phyloP scores from a whole-genome alignment of 2,797 vertebrate species.

The Emys orbicularis region DNA sequence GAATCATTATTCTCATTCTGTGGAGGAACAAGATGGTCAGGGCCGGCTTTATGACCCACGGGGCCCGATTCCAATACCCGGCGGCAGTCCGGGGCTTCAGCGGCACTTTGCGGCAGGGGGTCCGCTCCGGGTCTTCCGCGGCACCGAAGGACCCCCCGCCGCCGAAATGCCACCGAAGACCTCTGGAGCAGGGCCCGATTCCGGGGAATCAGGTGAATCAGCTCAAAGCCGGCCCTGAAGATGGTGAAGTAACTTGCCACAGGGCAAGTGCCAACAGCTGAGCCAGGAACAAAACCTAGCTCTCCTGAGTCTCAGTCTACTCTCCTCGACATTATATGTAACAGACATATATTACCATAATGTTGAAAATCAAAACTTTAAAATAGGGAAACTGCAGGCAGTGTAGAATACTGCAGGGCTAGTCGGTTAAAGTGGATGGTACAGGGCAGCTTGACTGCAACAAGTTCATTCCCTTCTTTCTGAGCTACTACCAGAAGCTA shows the following conservation, averaged over 20 bases:
- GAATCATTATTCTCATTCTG: not conserved
- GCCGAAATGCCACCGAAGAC: too few species aligned
- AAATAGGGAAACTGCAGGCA: not conserved
- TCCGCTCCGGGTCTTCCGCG: too few species aligned
- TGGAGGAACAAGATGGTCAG: not conserved
- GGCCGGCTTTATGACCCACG: too few species aligned
- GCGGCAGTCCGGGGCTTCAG: too few species aligned
- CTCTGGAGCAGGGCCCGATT: too few species aligned
- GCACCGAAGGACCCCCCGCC: too few species aligned
- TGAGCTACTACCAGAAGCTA: not conserved
- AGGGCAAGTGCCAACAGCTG: not conserved
- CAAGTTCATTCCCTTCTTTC: constrained; percentile 14
- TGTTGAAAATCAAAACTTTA: not conserved
- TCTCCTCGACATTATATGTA: not conserved
- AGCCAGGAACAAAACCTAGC: not conserved
- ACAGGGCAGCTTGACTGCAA: not conserved
- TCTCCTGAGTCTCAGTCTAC: not conserved
- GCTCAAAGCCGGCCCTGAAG: too few species aligned
- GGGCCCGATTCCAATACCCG: too few species aligned
- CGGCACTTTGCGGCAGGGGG: too few species aligned
- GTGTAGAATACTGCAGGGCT: not conserved
- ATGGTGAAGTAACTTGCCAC: not conserved
- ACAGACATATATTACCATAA: fast-evolving
- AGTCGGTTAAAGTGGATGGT: not conserved
- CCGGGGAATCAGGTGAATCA: too few species aligned